phyloP scores from a whole-genome alignment of 2,113 vertebrate genomes.

The Hippocampus guttulatus region DNA sequence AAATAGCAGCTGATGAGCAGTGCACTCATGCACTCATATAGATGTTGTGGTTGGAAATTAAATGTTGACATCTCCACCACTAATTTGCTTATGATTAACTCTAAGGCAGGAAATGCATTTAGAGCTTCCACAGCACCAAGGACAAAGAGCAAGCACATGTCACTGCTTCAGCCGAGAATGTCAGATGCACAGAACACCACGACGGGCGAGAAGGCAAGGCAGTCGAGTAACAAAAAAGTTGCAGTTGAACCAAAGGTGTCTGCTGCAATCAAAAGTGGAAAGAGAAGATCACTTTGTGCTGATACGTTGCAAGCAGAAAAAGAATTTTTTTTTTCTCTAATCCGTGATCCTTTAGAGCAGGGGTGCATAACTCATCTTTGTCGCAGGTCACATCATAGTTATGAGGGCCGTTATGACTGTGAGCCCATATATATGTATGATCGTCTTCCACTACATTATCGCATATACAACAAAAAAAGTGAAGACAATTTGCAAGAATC shows the following conservation, averaged over 20 bases:
- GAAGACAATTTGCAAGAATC: no score
- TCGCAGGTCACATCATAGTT: no score
- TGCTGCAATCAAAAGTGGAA: conserved; percentile 5
- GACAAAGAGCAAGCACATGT: conserved; percentile 44
- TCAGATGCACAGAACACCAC: conserved; percentile 36
- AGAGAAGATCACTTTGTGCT: not conserved
- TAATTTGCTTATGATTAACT: conserved; percentile 42
- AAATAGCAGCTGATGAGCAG: conserved; percentile 42
- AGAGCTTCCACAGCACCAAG: conserved; percentile 40
- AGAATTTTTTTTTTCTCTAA: no score
- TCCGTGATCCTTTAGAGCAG: not conserved
- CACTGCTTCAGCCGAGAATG: conserved; percentile 32
- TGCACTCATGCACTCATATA: conserved; percentile 38
- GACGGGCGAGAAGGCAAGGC: conserved; percentile 23
- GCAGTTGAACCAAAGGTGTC: conserved; percentile 18
- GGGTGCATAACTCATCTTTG: no score
- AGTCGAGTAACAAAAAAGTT: conserved; percentile 2
- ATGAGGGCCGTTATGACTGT: no score
- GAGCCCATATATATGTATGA: no score
- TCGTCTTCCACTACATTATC: no score
- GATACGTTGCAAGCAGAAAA: not conserved
- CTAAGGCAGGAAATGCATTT: conserved; percentile 23
- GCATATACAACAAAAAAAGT: no score
- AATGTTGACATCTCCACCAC: conserved; percentile 40
- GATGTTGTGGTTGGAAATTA: conserved; percentile 38